These are phyloP conservation scores for Trachurus trachurus DNA, from an alignment of 2,797 vertebrate species.

Conservation along the genomic window DNA sequence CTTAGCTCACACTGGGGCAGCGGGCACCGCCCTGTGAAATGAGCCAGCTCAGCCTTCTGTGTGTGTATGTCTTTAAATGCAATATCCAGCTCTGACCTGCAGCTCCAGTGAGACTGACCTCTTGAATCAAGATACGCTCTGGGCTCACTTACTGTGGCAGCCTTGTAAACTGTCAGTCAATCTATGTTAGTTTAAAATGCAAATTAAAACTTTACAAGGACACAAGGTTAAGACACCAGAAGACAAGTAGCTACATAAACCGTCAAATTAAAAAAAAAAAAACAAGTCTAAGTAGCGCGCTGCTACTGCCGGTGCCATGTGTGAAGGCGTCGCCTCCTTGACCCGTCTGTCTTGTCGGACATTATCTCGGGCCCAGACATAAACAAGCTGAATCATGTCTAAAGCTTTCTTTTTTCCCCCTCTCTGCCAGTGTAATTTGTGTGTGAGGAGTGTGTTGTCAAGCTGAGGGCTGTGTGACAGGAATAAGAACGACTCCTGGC, in stretches of 20 bases:
- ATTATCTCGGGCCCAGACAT: conserved; percentile 13
- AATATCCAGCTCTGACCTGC: conserved; percentile 35
- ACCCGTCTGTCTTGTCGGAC: conserved; percentile 49
- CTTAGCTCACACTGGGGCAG: conserved; percentile 32
- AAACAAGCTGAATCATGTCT: conserved; percentile 35
- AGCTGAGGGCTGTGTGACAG: conserved; percentile 72
- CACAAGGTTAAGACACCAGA: background rate
- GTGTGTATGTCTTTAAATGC: conserved; percentile 20
- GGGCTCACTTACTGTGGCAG: background rate
- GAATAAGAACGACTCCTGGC: conserved; percentile 71
- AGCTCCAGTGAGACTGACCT: conserved; percentile 4
- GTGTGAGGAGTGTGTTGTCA: conserved; percentile 53
- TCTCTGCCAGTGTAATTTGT: conserved; percentile 30
- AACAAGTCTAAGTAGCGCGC: background rate
- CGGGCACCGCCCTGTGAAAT: conserved; percentile 23
- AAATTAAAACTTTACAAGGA: conserved; percentile 18
- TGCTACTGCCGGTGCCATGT: background rate
- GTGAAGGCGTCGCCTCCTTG: conserved; percentile 27
- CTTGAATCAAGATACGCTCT: background rate
- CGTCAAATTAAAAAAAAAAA: background rate
- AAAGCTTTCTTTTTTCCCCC: background rate
- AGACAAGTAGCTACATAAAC: conserved; percentile 6
- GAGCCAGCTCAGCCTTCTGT: conserved; percentile 15
- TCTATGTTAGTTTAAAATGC: conserved; percentile 7
- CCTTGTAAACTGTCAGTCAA: conserved; percentile 17